Percentiles rank a stretch among this genome's conserved stretches.
Conservation (phyloP, 1,140 invertebrate species). For the Notospermus geniculatus region DNA sequence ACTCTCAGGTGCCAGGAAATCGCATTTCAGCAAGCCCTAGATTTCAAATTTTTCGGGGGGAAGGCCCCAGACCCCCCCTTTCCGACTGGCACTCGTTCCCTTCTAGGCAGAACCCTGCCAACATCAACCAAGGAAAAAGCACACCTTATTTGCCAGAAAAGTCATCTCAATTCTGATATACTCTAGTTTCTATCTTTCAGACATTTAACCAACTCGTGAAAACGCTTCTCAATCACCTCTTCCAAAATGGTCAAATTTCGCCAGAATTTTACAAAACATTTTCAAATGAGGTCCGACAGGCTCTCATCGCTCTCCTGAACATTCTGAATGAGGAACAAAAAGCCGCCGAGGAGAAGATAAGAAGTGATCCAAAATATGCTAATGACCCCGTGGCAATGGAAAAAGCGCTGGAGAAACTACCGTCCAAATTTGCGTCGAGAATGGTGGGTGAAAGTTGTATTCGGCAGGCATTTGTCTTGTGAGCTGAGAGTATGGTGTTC, state of each 20-base stretch:
- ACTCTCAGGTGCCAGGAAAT: too few species aligned
- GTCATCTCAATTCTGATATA: neutral
- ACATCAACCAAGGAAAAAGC: too few species aligned
- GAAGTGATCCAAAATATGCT: neutral
- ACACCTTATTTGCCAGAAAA: too few species aligned
- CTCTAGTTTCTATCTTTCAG: constrained; percentile 7
- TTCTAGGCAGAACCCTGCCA: too few species aligned
- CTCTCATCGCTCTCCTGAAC: neutral
- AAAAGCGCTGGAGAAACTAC: constrained; percentile 1
- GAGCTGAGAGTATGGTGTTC: too few species aligned
- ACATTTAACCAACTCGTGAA: constrained; percentile 2
- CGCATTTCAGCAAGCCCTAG: too few species aligned
- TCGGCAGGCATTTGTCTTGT: neutral
- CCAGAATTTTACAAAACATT: constrained; percentile 7
- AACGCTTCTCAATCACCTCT: constrained; percentile 1
- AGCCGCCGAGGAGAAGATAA: constrained; percentile 1
- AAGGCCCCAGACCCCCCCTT: too few species aligned
- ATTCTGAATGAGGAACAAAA: neutral
- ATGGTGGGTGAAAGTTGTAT: too few species aligned
- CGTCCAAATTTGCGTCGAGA: neutral
- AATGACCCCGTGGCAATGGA: constrained; percentile 9
- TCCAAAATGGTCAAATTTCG: constrained; percentile 7
- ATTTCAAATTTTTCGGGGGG: too few species aligned
- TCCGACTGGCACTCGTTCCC: too few species aligned
- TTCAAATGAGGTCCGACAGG: constrained; percentile 6